phyloP scores from a whole-genome alignment of 2,113 vertebrate species.

The Channa maculata region DNA sequence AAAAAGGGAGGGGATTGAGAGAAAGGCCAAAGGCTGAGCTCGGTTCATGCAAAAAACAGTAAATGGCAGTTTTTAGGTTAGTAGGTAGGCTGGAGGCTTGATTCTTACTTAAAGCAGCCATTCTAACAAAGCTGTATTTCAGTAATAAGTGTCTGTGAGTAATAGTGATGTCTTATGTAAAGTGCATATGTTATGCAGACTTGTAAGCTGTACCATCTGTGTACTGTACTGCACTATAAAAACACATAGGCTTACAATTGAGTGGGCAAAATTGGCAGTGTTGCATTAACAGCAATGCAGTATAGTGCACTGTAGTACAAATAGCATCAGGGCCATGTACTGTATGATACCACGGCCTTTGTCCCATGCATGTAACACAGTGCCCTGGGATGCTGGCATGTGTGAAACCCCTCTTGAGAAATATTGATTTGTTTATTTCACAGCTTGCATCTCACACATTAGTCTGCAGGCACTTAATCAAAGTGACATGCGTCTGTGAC shows the following conservation, averaged over 20 bases:
- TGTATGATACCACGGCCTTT: constrained; percentile 4
- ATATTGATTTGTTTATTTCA: constrained; percentile 65
- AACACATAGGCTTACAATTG: constrained; percentile 21
- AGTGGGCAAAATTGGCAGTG: constrained; percentile 51
- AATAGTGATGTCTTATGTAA: constrained; percentile 24
- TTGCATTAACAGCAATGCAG: constrained; percentile 6
- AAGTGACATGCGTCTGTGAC: constrained; percentile 45
- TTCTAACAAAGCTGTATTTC: constrained; percentile 5
- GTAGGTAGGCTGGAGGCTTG: background rate
- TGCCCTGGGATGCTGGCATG: constrained; percentile 12
- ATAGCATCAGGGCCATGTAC: background rate
- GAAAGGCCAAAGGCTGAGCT: constrained; percentile 14
- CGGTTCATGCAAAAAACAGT: background rate
- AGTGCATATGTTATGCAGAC: constrained; percentile 20
- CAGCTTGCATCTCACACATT: constrained; percentile 45
- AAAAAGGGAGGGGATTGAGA: constrained; percentile 6
- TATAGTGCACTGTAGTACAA: constrained; percentile 6
- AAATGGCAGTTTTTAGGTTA: constrained; percentile 2
- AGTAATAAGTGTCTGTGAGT: constrained; percentile 6
- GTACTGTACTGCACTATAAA: constrained; percentile 13
- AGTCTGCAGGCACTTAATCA: constrained; percentile 49
- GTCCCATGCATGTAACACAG: constrained; percentile 7
- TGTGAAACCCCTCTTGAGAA: constrained; percentile 25
- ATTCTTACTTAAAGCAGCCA: constrained; percentile 1
- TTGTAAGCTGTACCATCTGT: constrained; percentile 54